Evolutionary conservation across 2,113 vertebrate genomes (phyloP).

Genomic region (Odontophorus gujanensis): DNA sequence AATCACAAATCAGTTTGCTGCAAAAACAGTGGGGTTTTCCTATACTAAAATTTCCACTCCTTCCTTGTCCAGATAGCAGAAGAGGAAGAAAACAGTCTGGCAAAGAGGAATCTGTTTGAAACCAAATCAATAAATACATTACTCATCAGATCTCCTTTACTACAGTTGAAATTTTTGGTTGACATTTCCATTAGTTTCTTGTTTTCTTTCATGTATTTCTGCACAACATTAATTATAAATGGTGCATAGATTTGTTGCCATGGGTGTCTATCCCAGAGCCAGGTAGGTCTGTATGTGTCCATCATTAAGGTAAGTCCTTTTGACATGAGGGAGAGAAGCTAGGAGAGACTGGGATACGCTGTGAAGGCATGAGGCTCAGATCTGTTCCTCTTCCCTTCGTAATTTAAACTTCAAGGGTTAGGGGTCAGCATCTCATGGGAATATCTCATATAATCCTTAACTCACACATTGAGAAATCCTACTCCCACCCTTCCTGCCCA

Average conservation of each 20-base stretch:
- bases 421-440: not conserved
- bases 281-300: not conserved
- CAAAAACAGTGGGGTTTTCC: not conserved
- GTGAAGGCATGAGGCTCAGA: not conserved
- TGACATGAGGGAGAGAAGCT: not conserved
- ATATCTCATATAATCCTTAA: not conserved
- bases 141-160: not conserved
- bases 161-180: not conserved
- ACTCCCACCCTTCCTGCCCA: not conserved
- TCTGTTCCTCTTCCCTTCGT: not conserved
- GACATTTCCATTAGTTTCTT: not conserved
- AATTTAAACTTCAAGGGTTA: not conserved
- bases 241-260: not conserved
- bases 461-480: not conserved
- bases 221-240: not conserved
- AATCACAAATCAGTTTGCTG: not conserved
- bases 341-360: not conserved
- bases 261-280: accelerated
- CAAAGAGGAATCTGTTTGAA: not conserved
- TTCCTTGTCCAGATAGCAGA: not conserved
- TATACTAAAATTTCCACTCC: not conserved
- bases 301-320: not conserved
- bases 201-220: not conserved
- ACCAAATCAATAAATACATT: not conserved
- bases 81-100: not conserved